Base-by-base conservation (phyloP, 2,797 vertebrate species). In the Catharus ustulatus region DNA sequence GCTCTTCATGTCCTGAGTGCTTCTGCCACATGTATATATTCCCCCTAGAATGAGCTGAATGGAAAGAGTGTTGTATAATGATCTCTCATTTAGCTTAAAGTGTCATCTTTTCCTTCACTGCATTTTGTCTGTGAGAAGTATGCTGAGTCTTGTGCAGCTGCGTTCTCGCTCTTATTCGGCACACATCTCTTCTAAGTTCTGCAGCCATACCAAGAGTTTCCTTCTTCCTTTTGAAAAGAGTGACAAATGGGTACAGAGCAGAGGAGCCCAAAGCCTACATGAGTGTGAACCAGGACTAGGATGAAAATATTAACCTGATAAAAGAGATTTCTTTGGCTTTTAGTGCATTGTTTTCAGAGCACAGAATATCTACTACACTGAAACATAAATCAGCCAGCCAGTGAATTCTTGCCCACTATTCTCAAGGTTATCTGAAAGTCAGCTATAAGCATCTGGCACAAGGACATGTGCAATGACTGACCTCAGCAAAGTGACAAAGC, bases 91-190 rank as follows among this genome's bases (percentile, higher is more conserved):
- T 95, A 93, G 73, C 74, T 57, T 82, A 55, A 93, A 95, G 87
- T 95, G 85, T 45, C 63, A 69, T 79, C 76, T 90, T 84, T 90
- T 76, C 77, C 88, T 87, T 90, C 80, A 69, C 81, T 87, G 74
- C 83, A 52, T 91, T 94, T 93, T 87, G 88, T 45, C 77, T 90
- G 73, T 36, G 21, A 93, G 83, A 88, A 93, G 93, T 73, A 62
- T 57, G 88, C 96, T 63, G 93, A 95, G 85, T 82, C 91, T 90
- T 91, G 73, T 84, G 93, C 95, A 94, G 95, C 94, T 94, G 94
- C 46, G 17, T 46, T 79, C 93, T 84, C 13, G 6, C 90, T 87
- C 83, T 48, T 66, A 66, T 43, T 90, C 0, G 3, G 73, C 79
- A 88, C 55, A 79, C 84, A 42, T 34, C 75, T 51, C 69, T 80